Conservation (phyloP, 2,113 vertebrate species). For the Pimephales promelas region DNA sequence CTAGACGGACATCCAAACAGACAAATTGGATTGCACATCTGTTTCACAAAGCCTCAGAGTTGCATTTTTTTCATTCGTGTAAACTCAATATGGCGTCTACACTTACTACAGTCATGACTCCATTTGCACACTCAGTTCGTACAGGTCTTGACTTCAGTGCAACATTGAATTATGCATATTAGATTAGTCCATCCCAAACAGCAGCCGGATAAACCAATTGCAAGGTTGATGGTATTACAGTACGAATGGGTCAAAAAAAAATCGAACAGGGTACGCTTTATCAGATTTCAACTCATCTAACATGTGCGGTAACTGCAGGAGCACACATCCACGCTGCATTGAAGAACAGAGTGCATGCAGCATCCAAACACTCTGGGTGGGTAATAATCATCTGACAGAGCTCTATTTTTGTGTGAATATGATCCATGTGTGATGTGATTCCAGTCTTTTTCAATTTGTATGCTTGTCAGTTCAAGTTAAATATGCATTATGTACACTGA, state of each 20-base stretch:
- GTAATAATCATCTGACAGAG: neutral
- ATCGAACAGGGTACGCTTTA: neutral
- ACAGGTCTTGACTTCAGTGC: neutral
- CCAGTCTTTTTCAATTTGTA: neutral
- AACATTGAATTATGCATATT: constrained; percentile 44
- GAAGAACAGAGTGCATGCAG: neutral
- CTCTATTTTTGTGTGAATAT: constrained; percentile 8
- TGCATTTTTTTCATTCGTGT: neutral
- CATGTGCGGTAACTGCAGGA: neutral
- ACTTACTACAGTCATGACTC: neutral
- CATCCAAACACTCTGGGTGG: neutral
- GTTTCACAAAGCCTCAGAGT: neutral
- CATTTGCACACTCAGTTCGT: constrained; percentile 8
- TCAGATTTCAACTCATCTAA: constrained; percentile 39
- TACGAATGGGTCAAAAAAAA: constrained; percentile 23
- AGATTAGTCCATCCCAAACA: constrained; percentile 24
- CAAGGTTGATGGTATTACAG: constrained; percentile 20
- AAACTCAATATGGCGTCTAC: neutral
- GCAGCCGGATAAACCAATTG: constrained; percentile 20
- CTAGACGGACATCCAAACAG: neutral
- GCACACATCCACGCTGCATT: neutral
- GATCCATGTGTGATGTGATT: constrained; percentile 17
- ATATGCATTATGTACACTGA: constrained; percentile 3
- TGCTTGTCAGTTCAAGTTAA: constrained; percentile 25
- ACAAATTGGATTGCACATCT: neutral